These are phyloP conservation scores for Drosophila paracracens DNA, from an alignment of 2,888 invertebrate species.

Conservation along the genomic window DNA sequence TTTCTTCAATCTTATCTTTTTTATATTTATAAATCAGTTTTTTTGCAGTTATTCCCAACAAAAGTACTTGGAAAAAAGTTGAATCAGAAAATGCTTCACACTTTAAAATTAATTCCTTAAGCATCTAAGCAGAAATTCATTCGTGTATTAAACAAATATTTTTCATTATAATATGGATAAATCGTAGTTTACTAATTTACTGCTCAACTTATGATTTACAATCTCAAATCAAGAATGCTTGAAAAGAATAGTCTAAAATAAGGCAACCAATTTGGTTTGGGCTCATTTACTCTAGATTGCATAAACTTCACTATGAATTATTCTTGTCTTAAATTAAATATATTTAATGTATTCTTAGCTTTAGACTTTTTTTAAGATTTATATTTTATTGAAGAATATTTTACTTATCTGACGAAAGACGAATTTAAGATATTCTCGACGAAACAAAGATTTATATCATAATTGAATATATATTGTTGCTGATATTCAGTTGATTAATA, in stretches of 20 bases:
- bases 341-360: not conserved
- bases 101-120: not conserved
- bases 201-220: not conserved
- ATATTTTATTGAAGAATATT: not conserved
- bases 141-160: rapidly evolving
- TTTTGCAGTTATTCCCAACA: not conserved
- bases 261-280: not conserved
- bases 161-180: not conserved
- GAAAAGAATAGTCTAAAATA: not conserved
- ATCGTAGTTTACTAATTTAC: not conserved
- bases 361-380: not conserved
- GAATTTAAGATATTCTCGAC: not conserved
- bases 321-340: not conserved
- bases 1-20: not conserved
- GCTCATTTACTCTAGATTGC: not conserved
- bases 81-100: not conserved
- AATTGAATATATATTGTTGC: not conserved
- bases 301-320: not conserved
- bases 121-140: rapidly evolving
- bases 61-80: not conserved
- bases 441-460: not conserved
- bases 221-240: not conserved
- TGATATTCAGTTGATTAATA: not conserved
- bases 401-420: not conserved
- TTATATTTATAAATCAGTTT: not conserved